Base-by-base conservation (phyloP, 2,113 vertebrate genomes). In the Platysteira castanea region DNA sequence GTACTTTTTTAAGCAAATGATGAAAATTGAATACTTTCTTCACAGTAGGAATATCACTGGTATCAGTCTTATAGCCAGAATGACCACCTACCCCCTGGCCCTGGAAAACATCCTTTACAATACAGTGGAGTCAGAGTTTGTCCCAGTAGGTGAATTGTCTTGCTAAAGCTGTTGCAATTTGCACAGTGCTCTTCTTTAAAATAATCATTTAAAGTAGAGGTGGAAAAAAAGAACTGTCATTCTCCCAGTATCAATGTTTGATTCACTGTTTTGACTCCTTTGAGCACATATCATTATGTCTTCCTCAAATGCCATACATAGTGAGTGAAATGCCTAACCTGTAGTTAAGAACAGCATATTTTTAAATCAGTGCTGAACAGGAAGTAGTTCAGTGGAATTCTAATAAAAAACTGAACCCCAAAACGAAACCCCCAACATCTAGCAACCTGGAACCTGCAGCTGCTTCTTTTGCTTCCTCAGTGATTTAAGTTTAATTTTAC, bases 1-100 rank as follows among this genome's bases (percentile, higher is more conserved):
- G 69, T 89, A 93, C 96, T 94, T 96, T 96, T 94, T 94, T 46
- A 96, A 93, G 95, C 89, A 95, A 94, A 92, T 94, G 89, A 91
- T 92, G 96, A 93, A 96, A 89, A 89, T 42, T 41, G 50, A 75
- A 88, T 67, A 82, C 61, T 84, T 87, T 90, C 76, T 68, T 94
- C 93, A 78, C 94, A 93, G 85, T 83, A 83, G 95, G 94, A 91
- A 63, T 69, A 39, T 68, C 56, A 41, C 31, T 69, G 46, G 22
- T 71, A 68, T 68, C 57, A 79, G 7, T 47, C 41, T 31, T 53
- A 49, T 3, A 65, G 21, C 17, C 65, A 54, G 46, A 89, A 61
- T 44, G 79, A 47, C 35, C 21, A 39, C 31, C n/a, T 56, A 7
- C 31, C 41, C 50, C 52, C 35, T 35, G 6, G 74, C 33, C 46